Evolutionary conservation across 1,140 invertebrate species (phyloP).

Genomic region (Zaprionus gabonicus): DNA sequence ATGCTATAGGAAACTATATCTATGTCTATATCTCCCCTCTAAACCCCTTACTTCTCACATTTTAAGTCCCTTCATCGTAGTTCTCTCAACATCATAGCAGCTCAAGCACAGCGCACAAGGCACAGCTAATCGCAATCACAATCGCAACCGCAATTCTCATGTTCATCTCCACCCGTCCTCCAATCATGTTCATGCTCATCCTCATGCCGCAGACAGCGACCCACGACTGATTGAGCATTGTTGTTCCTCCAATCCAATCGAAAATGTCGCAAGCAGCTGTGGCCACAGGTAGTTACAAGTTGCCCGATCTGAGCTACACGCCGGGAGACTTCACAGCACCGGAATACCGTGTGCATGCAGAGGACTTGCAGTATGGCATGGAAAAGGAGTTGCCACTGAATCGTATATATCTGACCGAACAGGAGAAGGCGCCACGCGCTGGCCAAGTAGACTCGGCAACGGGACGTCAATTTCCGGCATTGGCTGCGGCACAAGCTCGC

Average conservation of each 20-base stretch:
- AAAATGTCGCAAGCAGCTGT: conserved; percentile 60
- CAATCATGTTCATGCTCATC: conserved; percentile 4
- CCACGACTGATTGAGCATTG: background rate
- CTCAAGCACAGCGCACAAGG: too few relatives aligned
- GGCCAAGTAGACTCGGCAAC: conserved; percentile 45
- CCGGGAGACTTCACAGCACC: conserved; percentile 87
- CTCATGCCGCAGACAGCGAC: background rate
- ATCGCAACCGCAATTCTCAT: background rate
- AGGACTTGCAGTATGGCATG: conserved; percentile 65
- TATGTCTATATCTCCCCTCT: too few relatives aligned
- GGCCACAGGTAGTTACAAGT: conserved; percentile 24
- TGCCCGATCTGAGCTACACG: conserved; percentile 84
- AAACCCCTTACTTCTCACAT: too few relatives aligned
- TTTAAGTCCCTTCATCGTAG: too few relatives aligned
- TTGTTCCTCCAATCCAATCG: conserved; percentile 18
- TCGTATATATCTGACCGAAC: conserved; percentile 51
- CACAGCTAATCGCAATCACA: background rate
- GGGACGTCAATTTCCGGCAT: conserved; percentile 60
- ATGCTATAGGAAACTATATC: too few relatives aligned
- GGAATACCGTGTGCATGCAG: conserved; percentile 85
- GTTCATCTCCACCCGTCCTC: background rate
- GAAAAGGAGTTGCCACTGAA: conserved; percentile 47
- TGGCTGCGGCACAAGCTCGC: conserved; percentile 64
- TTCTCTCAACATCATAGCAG: too few relatives aligned
- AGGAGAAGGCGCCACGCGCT: conserved; percentile 20